Evolutionary conservation across 2,113 vertebrate species (phyloP), one percentile per base, ranked within the genome.

Genomic region (Malurus elegans): DNA sequence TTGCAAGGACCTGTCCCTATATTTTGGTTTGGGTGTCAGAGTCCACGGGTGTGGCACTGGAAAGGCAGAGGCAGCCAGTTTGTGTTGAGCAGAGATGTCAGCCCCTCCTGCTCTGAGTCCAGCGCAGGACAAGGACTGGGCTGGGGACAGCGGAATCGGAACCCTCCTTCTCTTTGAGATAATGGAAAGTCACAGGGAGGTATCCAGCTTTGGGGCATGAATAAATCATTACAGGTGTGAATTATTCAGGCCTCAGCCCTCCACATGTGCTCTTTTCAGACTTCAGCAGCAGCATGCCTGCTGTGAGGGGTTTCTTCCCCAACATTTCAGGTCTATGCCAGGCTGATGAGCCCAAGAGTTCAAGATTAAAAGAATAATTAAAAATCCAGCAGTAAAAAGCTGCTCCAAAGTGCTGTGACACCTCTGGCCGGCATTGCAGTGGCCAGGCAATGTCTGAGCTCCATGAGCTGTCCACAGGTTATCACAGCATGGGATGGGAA

Each of bases 201-300:
- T 87, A 96, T 92, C 84, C 64, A 92, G 95, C 92, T 73, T 53
- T 14, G 38, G 51, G 51, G 51, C 92, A 97, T 97, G 86, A 97
- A 97, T 97, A 96, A 97, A 91, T 96, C 86, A 97, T 96, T 20
- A 14, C 9, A 65, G 54, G 47, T 72, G 88, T 97, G 91, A 97
- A 97, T 97, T 95, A 97, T 97, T 97, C 91, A 97, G 88, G 21
- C 56, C 25, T 87, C 66, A 91, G 92, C 90, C 92, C 71, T 87
- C 47, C 47, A 62, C 88, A 56, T 75, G 90, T 53, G 88, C 85
- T 87, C 79, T 62, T 51, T 42, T 92, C 70, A 67, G 72, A 14
- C 45, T 85, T 56, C 24, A 81, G 84, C 14, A 28, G 72, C 72
- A 88, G 72, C 12, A 83, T 60, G 79, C 56, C 81, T 31, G 21